Base-by-base conservation (phyloP, 2,888 invertebrate species). In the Plagiodera versicolora region DNA sequence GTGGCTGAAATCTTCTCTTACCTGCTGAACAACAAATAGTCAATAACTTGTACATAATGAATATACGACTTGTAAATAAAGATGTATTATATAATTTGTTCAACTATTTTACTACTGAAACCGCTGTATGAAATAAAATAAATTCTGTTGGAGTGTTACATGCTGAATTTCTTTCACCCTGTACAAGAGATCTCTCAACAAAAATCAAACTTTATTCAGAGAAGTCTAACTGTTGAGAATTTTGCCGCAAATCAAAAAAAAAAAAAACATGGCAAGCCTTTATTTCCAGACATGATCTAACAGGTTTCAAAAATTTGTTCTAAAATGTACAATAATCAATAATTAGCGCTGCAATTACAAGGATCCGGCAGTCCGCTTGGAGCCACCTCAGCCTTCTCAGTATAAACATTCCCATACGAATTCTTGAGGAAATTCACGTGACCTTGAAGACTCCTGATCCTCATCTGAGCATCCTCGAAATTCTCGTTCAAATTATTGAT, bases 1-100 rank as follows among this genome's bases (percentile, higher is more conserved):
- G 89, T 91, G 90, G 90, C 83, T 91, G 69, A 87, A 89, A 78
- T 87, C 87, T 67, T 87, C 89, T 20, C 79, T 90, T 65, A 88
- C 86, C 78, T 90, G 89, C 79, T 90, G 82, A 85, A 32, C 4
- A 3, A 39, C 3, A 14, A 1, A 14, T 39, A 39, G 39, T 39
- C 39, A 39, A 39, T 39, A 14, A 4, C 14, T 39, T 39, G 39
- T 39, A 39, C 39, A 39, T 39, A 39, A 39, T 39, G 32, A 39
- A 39, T 24, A 24, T 24, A 24, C 4, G 6, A 24, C 14, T 39
- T 39, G 39, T 39, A 39, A 39, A 39, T 39, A 50, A 11, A 59
- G 39, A 30, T 45, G 10, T 28, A 39, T 39, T 4, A 14, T 39
- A 4, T 39, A 39, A 6, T 39, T 39, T 39, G 3, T 39, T n/a